Percentiles rank a stretch among this genome's conserved stretches.
Conservation (phyloP, 1,140 invertebrate genomes). For the Probaryconus sp. region DNA sequence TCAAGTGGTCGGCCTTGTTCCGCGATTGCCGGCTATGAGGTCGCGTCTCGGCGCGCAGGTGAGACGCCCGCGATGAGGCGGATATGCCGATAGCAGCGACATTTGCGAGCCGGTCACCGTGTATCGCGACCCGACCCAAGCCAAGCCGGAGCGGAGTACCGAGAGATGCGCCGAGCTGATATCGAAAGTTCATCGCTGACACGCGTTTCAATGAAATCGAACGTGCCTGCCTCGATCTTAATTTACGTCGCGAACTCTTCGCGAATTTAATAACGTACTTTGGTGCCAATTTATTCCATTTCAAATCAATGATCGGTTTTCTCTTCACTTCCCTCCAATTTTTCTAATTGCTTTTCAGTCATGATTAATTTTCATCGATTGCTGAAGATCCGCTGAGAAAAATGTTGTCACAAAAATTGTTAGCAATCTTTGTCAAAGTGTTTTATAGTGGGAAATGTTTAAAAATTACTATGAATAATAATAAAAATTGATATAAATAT, state of each 20-base stretch:
- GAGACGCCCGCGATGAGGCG: slow-evolving; percentile 54
- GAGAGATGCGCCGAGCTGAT: slow-evolving; percentile 38
- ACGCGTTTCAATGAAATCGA: slow-evolving; percentile 46
- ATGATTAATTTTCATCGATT: too few species aligned
- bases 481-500: too few species aligned
- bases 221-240: slow-evolving; percentile 17
- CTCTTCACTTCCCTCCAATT: too few species aligned
- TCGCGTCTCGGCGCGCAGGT: slow-evolving; percentile 59
- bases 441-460: too few species aligned
- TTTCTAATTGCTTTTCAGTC: too few species aligned
- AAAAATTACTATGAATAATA: too few species aligned
- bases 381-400: too few species aligned
- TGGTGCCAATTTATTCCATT: too few species aligned
- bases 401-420: too few species aligned
- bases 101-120: slow-evolving; percentile 50
- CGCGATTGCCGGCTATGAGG: slow-evolving; percentile 65
- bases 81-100: slow-evolving; percentile 48
- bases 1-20: slow-evolving; percentile 69
- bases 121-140: slow-evolving; percentile 12
- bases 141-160: too few species aligned
- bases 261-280: not conserved
- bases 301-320: too few species aligned
- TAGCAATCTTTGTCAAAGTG: too few species aligned
- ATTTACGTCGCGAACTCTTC: slow-evolving; percentile 4
- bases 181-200: slow-evolving; percentile 55